Evolutionary conservation across 2,113 vertebrate species (phyloP).

Genomic region (Pterocles orientalis): DNA sequence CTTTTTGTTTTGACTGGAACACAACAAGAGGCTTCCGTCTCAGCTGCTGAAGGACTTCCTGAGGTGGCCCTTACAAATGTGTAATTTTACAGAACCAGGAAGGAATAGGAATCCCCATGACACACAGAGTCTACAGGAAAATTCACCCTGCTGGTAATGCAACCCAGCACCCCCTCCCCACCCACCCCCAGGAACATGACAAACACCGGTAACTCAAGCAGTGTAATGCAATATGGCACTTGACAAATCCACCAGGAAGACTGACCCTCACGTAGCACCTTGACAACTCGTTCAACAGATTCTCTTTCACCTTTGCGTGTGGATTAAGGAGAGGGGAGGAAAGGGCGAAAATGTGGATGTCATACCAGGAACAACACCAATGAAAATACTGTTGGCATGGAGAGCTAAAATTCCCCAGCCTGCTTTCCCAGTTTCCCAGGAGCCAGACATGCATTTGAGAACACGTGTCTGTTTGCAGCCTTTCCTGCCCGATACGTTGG

Average conservation of each 20-base stretch:
- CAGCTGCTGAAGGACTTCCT: not conserved
- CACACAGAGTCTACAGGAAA: not conserved
- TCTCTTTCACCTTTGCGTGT: conserved; percentile 3
- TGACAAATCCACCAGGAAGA: not conserved
- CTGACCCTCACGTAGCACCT: not conserved
- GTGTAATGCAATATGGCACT: not conserved
- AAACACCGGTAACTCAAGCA: not conserved
- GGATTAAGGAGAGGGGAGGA: not conserved
- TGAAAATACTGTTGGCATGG: fast-evolving
- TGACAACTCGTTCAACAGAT: not conserved
- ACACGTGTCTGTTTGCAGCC: not conserved
- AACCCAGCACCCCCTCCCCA: not conserved
- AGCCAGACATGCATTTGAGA: not conserved
- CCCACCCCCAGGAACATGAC: not conserved
- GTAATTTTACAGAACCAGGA: conserved; percentile 13
- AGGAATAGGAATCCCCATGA: not conserved
- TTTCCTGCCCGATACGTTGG: fast-evolving
- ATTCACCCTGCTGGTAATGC: not conserved
- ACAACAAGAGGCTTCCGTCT: not conserved
- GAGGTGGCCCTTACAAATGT: not conserved
- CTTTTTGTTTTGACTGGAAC: not conserved
- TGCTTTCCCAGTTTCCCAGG: not conserved
- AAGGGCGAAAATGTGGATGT: not conserved
- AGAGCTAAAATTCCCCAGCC: not conserved
- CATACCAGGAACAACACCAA: not conserved